A percentile compares a stretch with the other conserved stretches of the same genome.
These are phyloP conservation scores for Nesometra sesokonis DNA, from an alignment of 35 echinoderm and acorn worm species.

Conservation along the genomic window DNA sequence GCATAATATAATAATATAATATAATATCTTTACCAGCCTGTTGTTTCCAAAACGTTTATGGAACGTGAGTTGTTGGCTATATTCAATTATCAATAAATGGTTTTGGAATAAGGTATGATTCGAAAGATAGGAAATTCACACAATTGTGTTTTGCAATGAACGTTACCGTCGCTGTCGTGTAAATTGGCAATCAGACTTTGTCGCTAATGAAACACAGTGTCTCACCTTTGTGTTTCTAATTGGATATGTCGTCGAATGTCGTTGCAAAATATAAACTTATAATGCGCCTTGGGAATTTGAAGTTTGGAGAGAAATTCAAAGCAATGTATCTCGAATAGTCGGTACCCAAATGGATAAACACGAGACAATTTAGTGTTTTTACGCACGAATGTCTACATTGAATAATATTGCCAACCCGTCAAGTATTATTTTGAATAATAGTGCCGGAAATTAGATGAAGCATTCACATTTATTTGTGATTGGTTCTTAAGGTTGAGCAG, in stretches of 20 bases:
- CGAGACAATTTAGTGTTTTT: background rate
- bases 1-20: no score
- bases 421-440: background rate
- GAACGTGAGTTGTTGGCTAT: background rate
- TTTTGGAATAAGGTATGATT: background rate
- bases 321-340: background rate
- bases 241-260: background rate
- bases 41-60: background rate
- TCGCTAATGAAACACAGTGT: background rate
- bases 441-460: background rate
- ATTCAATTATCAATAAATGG: background rate
- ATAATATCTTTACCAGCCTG: background rate
- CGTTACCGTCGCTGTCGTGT: background rate
- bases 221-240: background rate
- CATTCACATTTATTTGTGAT: background rate
- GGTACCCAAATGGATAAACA: background rate
- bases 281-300: background rate
- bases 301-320: background rate
- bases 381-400: background rate
- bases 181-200: background rate
- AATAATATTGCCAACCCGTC: background rate
- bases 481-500: no score
- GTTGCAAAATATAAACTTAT: background rate
- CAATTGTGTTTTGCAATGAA: background rate
- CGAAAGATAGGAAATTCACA: background rate